Evolutionary conservation across 2,113 vertebrate species (phyloP), one percentile per base, ranked within the genome.

Genomic region (Sorex araneus): DNA sequence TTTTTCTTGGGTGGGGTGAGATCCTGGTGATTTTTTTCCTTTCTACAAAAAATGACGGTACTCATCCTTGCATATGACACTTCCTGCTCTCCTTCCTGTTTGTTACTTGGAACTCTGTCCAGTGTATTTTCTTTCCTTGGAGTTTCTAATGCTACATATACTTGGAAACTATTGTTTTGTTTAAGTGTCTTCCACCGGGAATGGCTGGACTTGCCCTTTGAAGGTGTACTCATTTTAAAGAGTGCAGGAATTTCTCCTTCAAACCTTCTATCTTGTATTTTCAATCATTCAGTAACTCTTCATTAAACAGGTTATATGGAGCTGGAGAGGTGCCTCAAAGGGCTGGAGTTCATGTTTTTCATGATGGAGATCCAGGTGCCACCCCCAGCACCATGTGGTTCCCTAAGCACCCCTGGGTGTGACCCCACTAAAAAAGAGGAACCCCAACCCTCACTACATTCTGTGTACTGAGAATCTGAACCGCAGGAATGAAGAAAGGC

Each of bases 21-120:
- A 64, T 1, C 10, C 21, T 70, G 16, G 3, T 3, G 32, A 54
- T 27, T 13, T 45, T 23, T 43, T 75, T 79, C 47, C 74, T 79
- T 71, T 36, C 50, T 6, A 32, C 34, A 23, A 66, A 83, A 8
- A 12, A 25, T 8, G 45, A 70, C 9, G 34, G 7, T 8, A 30
- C 21, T 34, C 11, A 75, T 2, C 9, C 32, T n/a, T 74, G 64
- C n/a, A 36, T 63, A 16, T 3, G 11, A 2, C 15, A 66, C 40
- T 96, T 94, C 89, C 89, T 85, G 50, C 6, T 23, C 1, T 0
- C 0, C 57, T 93, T 92, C 82, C 94, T 92, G 57, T 47, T 66
- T 66, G 21, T 81, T 93, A 84, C 95, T 75, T n/a, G 43, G 92
- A 94, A 94, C 25, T 63, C 0, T 23, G 47, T 73, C 67, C 43